phyloP scores from a whole-genome alignment of 2,113 vertebrate species.

The Pogona vitticeps region DNA sequence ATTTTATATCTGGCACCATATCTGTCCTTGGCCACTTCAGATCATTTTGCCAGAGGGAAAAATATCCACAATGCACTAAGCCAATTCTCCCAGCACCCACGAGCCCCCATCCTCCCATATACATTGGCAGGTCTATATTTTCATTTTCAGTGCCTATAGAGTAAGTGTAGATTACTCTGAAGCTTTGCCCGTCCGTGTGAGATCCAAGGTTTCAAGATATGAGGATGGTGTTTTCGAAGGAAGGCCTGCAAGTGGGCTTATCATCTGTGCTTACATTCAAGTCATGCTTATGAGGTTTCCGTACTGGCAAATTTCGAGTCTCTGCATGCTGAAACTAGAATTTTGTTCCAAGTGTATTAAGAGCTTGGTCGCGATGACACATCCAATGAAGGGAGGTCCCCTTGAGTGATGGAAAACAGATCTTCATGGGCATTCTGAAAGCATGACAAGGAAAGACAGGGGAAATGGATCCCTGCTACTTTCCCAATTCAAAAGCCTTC shows the following conservation, averaged over 20 bases:
- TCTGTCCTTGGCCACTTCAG: constrained; percentile 47
- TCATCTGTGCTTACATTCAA: neutral
- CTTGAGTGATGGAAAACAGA: neutral
- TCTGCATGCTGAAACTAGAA: neutral
- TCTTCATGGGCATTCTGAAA: neutral
- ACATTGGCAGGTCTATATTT: constrained; percentile 56
- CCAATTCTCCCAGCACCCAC: constrained; percentile 28
- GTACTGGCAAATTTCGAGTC: constrained; percentile 10
- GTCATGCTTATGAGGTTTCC: neutral
- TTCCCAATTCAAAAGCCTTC: constrained; percentile 21
- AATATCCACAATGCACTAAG: constrained; percentile 52
- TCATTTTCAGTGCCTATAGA: constrained; percentile 48
- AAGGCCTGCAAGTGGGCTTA: neutral
- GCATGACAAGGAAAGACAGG: constrained; percentile 5
- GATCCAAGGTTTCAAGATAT: constrained; percentile 36
- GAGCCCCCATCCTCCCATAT: constrained; percentile 21
- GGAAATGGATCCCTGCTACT: constrained; percentile 3
- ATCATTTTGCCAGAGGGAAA: constrained; percentile 52
- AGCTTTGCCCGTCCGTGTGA: constrained; percentile 11
- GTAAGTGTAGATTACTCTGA: constrained; percentile 7
- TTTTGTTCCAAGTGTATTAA: neutral
- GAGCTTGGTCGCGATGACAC: constrained; percentile 1
- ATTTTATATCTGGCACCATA: constrained; percentile 56
- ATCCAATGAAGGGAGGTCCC: neutral
- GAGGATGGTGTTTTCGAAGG: neutral